Evolutionary conservation across 2,113 vertebrate genomes (phyloP).

Genomic region (Cinclus cinclus): DNA sequence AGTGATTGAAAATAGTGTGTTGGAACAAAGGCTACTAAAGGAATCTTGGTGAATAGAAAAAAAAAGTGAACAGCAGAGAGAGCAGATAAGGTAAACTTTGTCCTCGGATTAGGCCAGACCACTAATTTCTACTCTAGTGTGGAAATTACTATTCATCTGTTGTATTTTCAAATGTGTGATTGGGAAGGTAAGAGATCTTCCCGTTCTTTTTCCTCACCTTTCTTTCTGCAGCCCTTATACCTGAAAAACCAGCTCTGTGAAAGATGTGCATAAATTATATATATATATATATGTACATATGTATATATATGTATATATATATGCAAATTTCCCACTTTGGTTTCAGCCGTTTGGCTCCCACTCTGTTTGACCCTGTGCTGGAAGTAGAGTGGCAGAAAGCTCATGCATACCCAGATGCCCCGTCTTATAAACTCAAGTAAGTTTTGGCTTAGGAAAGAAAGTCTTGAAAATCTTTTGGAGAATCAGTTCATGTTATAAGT

Average conservation of each 20-base stretch:
- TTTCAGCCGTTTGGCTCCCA: neutral
- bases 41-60: neutral
- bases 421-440: neutral
- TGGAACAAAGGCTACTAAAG: neutral
- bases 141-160: neutral
- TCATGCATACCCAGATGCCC: fast-evolving
- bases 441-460: neutral
- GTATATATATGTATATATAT: neutral
- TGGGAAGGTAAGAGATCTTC: neutral
- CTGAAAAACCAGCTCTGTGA: neutral
- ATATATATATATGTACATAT: no score
- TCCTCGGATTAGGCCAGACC: neutral
- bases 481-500: neutral
- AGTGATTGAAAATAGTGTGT: neutral
- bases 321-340: neutral
- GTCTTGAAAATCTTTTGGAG: neutral
- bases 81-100: neutral
- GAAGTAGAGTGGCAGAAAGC: neutral
- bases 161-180: neutral
- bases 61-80: neutral
- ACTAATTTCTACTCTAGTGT: neutral
- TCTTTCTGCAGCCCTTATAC: neutral
- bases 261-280: neutral
- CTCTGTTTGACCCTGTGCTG: neutral
- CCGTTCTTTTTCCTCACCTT: neutral